Percentiles rank a stretch among this genome's conserved stretches.
phyloP scores from a whole-genome alignment of 1,140 invertebrate genomes.

The Penaeus vannamei region DNA sequence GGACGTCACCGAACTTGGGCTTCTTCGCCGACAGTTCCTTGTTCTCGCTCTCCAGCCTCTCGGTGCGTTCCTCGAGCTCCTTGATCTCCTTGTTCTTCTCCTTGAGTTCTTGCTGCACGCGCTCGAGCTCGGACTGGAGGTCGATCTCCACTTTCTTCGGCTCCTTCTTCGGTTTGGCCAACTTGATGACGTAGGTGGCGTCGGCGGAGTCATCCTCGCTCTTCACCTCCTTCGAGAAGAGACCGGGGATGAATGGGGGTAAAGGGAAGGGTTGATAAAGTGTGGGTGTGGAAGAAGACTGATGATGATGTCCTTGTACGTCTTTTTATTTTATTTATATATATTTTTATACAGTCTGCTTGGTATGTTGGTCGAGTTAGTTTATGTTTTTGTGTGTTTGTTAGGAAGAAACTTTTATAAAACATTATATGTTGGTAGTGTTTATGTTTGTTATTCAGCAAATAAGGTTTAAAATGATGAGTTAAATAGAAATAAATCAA shows the following conservation, averaged over 20 bases:
- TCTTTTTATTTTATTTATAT: too few relatives aligned
- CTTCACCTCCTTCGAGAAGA: conserved; percentile 55
- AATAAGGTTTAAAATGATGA: too few relatives aligned
- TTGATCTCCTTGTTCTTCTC: conserved; percentile 71
- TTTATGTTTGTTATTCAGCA: too few relatives aligned
- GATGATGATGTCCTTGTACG: too few relatives aligned
- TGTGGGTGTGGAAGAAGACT: too few relatives aligned
- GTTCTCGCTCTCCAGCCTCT: conserved; percentile 83
- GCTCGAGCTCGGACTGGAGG: conserved; percentile 68
- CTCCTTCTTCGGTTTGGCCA: conserved; percentile 64
- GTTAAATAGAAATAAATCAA: too few relatives aligned
- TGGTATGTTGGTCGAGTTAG: too few relatives aligned
- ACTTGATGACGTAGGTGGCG: conserved; percentile 61
- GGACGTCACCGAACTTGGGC: conserved; percentile 73
- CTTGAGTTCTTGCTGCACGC: conserved; percentile 68
- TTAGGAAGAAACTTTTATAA: too few relatives aligned
- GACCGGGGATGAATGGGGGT: neutral
- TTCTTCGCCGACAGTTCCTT: conserved; percentile 81
- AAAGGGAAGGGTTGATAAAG: neutral
- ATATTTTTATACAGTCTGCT: too few relatives aligned
- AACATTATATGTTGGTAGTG: too few relatives aligned
- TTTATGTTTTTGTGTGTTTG: too few relatives aligned
- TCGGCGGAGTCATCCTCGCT: conserved; percentile 66
- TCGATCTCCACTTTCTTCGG: conserved; percentile 64
- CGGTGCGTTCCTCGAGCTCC: conserved; percentile 69